Conservation (phyloP, 2,113 vertebrate species). For the Limnothrissa miodon region DNA sequence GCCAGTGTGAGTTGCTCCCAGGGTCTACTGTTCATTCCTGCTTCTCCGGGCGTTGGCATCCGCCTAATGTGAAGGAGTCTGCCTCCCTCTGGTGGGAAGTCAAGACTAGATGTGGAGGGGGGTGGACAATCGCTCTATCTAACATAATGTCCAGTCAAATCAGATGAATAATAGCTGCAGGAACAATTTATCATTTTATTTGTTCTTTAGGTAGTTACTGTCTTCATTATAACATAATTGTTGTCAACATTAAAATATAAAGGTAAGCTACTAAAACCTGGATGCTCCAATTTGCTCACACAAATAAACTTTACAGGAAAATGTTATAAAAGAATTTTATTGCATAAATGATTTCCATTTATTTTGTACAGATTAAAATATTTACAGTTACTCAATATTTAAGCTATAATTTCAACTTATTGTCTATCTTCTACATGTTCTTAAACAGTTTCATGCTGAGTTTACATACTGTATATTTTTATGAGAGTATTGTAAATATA, state of each 20-base stretch:
- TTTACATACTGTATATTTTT: slow-evolving; percentile 74
- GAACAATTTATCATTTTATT: background rate
- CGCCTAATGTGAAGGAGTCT: background rate
- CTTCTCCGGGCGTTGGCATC: background rate
- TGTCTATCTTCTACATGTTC: slow-evolving; percentile 67
- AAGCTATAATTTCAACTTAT: slow-evolving; percentile 70
- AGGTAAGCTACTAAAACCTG: slow-evolving; percentile 1
- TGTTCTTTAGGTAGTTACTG: background rate
- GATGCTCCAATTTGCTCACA: background rate
- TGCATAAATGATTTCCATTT: slow-evolving; percentile 88
- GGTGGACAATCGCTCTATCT: background rate
- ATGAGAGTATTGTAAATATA: slow-evolving; percentile 37
- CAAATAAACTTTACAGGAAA: background rate
- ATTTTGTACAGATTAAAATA: slow-evolving; percentile 89
- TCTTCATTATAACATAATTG: background rate
- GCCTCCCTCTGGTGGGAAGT: background rate
- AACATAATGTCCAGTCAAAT: background rate
- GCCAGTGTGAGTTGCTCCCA: background rate
- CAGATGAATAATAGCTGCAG: background rate
- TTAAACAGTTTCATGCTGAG: slow-evolving; percentile 62
- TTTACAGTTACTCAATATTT: slow-evolving; percentile 84
- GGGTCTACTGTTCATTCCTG: too few relatives aligned
- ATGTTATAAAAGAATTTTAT: slow-evolving; percentile 82
- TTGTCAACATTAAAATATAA: background rate
- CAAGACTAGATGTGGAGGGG: background rate